phyloP scores from a whole-genome alignment of 2,113 vertebrate genomes.

The Eretmochelys imbricata region DNA sequence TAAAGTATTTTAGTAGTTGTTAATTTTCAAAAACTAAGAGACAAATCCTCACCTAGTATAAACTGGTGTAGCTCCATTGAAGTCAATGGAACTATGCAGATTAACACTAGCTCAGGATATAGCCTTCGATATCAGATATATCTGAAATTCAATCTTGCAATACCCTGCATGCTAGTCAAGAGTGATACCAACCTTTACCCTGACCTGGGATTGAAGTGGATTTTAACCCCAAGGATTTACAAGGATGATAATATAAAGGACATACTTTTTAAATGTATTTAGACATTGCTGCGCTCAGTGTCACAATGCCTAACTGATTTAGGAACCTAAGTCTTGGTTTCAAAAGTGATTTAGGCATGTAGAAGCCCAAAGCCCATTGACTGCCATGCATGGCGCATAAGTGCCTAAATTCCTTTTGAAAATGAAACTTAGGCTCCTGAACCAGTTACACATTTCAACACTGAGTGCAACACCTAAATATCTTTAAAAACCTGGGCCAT shows the following conservation, averaged over 20 bases:
- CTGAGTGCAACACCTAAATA: not conserved
- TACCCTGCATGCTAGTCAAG: accelerated
- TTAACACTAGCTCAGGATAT: not conserved
- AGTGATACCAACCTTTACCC: not conserved
- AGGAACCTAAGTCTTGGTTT: not conserved
- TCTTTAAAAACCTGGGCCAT: not conserved
- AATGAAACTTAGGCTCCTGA: not conserved
- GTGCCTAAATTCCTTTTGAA: not conserved
- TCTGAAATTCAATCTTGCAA: not conserved
- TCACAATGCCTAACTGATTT: not conserved
- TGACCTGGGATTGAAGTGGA: not conserved
- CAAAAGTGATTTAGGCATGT: not conserved
- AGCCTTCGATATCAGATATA: accelerated
- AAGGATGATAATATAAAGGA: not conserved
- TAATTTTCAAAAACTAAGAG: not conserved
- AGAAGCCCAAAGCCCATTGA: not conserved
- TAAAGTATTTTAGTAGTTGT: not conserved
- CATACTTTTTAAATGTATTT: not conserved
- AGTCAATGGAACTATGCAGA: not conserved
- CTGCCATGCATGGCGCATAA: not conserved
- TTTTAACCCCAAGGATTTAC: accelerated
- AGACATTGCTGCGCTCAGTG: not conserved
- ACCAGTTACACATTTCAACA: not conserved
- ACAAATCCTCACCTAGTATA: not conserved
- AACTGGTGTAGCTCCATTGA: not conserved